A percentile compares a stretch with the other conserved stretches of the same genome.
Conservation (phyloP, 2,797 vertebrate species). For the Galagoides demidoff region DNA sequence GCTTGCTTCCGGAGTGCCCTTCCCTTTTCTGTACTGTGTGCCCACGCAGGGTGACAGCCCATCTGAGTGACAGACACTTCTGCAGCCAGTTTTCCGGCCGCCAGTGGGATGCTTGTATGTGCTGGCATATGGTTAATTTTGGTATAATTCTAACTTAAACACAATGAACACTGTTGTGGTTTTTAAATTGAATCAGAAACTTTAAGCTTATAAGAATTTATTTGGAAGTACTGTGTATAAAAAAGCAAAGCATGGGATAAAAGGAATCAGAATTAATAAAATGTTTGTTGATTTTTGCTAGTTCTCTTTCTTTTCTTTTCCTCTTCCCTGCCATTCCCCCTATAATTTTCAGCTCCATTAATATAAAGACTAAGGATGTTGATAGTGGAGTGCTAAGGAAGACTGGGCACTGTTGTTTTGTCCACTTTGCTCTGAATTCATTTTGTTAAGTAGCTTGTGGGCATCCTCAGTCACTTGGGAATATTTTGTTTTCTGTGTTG, state of each 20-base stretch:
- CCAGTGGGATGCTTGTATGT: not conserved
- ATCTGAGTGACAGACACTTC: not conserved
- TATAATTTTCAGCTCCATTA: not conserved
- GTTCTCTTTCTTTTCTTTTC: not conserved
- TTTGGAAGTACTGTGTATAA: slow-evolving; percentile 17
- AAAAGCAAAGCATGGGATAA: slow-evolving; percentile 28
- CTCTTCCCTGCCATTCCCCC: not conserved
- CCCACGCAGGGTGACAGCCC: not conserved
- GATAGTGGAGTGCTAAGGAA: not conserved
- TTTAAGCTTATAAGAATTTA: not conserved
- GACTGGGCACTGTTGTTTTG: not conserved
- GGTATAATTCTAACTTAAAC: not conserved
- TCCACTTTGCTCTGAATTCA: not conserved
- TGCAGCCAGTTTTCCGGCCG: not conserved
- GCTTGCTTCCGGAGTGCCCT: not conserved
- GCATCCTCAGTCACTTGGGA: not conserved
- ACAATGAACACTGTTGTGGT: not conserved
- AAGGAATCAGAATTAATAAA: not conserved
- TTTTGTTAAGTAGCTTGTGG: not conserved
- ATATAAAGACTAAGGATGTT: not conserved
- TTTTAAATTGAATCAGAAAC: not conserved
- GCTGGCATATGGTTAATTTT: not conserved
- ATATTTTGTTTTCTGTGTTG: not conserved
- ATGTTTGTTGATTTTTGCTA: not conserved
- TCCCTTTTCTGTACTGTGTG: not conserved